A percentile compares a stretch with the other conserved stretches of the same genome.
Evolutionary conservation across 2,113 vertebrate genomes (phyloP).

Genomic region (Physeter macrocephalus): DNA sequence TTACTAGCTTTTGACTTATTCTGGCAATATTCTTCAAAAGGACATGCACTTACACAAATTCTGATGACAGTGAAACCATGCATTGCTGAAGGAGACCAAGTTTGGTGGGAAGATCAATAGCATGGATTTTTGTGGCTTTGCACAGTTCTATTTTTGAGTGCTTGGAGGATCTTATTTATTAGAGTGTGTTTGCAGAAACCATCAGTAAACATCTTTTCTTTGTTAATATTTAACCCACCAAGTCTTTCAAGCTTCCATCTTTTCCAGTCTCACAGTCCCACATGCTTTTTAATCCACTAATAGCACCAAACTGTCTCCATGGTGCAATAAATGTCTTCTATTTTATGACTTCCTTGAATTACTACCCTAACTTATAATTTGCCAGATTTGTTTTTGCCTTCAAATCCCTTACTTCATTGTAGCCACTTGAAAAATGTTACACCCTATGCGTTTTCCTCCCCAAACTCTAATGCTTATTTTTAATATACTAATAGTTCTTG

Average conservation of each 20-base stretch:
- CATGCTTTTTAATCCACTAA: slow-evolving; percentile 85
- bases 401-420: slow-evolving; percentile 80
- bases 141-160: slow-evolving; percentile 65
- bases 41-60: slow-evolving; percentile 19
- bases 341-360: slow-evolving; percentile 86
- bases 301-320: slow-evolving; percentile 78
- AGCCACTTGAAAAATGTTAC: slow-evolving; percentile 72
- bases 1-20: slow-evolving; percentile 45
- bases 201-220: slow-evolving; percentile 83
- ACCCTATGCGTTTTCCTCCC: slow-evolving; percentile 68
- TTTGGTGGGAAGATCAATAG: slow-evolving; percentile 44
- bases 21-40: slow-evolving; percentile 40
- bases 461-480: slow-evolving; percentile 75
- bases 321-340: slow-evolving; percentile 83
- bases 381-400: slow-evolving; percentile 82
- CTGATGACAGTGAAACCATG: slow-evolving; percentile 26
- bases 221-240: slow-evolving; percentile 84
- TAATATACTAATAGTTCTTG: slow-evolving; percentile 74
- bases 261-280: slow-evolving; percentile 78
- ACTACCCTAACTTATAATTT: slow-evolving; percentile 83
- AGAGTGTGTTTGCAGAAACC: slow-evolving; percentile 74
- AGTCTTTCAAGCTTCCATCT: slow-evolving; percentile 79
- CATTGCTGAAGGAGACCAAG: slow-evolving; percentile 1
- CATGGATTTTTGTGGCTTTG: slow-evolving; percentile 63
- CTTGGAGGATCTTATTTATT: slow-evolving; percentile 70